Evolutionary conservation across 2,888 invertebrate species (phyloP).

Genomic region (Trilocha varians): DNA sequence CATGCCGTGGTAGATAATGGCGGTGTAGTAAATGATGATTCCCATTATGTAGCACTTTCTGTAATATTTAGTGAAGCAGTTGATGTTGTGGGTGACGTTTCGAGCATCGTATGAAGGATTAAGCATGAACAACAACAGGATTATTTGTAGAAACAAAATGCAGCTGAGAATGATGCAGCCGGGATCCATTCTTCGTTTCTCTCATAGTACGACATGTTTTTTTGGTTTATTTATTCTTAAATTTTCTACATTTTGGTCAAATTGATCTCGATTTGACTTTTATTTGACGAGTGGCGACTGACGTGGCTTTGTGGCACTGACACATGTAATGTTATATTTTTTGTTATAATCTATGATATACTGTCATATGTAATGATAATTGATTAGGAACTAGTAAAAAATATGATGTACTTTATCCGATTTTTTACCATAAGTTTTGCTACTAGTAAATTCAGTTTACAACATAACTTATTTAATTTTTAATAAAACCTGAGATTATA

Average conservation of each 20-base stretch:
- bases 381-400: no score
- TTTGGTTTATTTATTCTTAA: neutral
- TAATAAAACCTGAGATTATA: no score
- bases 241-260: neutral
- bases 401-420: no score
- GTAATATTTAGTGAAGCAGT: constrained; percentile 20
- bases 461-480: no score
- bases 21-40: constrained; percentile 29
- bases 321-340: no score
- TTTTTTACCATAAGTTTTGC: no score
- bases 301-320: no score
- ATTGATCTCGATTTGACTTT: neutral
- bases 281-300: neutral
- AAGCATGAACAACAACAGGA: constrained; percentile 38
- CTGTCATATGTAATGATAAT: no score
- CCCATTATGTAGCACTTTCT: constrained; percentile 21
- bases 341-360: no score
- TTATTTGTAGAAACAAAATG: constrained; percentile 47
- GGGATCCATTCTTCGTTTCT: constrained; percentile 34
- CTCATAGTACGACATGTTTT: neutral
- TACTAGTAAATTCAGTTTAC: no score
- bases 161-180: constrained; percentile 33
- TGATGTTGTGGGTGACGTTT: constrained; percentile 30
- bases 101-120: constrained; percentile 47
- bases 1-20: constrained; percentile 48